Conservation (phyloP, 1,140 invertebrate species). For the Odontomachus brunneus region DNA sequence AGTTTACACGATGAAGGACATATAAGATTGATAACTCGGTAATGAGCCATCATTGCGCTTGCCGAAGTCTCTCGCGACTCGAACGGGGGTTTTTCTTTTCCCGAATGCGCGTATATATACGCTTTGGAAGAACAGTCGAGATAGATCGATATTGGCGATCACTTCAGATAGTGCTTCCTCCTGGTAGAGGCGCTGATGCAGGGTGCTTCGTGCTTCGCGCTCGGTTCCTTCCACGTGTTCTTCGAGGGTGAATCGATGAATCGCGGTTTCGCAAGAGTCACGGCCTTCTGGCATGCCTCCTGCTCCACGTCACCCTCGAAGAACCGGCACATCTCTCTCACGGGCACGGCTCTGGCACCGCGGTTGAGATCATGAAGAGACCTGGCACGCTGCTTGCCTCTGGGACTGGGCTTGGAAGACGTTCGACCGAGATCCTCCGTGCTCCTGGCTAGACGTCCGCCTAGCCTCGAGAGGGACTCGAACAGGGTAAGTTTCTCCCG, state of each 20-base stretch:
- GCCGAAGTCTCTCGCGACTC: background rate
- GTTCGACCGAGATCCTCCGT: constrained; percentile 85
- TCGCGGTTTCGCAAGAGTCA: constrained; percentile 57
- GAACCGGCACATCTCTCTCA: constrained; percentile 87
- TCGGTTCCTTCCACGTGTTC: constrained; percentile 66
- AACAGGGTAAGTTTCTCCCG: constrained; percentile 87
- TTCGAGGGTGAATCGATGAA: constrained; percentile 64
- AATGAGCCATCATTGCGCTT: background rate
- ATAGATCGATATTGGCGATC: background rate
- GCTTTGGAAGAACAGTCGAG: background rate
- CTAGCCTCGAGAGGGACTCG: constrained; percentile 86
- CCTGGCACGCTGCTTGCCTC: constrained; percentile 85
- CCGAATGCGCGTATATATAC: background rate
- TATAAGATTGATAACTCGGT: background rate
- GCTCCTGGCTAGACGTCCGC: constrained; percentile 84
- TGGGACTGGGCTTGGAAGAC: constrained; percentile 75
- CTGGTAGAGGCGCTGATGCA: constrained; percentile 75
- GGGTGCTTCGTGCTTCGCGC: constrained; percentile 65
- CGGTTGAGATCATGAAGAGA: constrained; percentile 87
- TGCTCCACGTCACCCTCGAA: constrained; percentile 84
- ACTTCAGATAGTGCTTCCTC: constrained; percentile 76
- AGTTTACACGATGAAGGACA: constrained; percentile 5
- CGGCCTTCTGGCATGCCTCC: constrained; percentile 35
- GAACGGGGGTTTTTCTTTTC: background rate
- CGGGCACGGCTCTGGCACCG: constrained; percentile 81